Base-by-base conservation (phyloP, 1,140 invertebrate genomes). In the Penaeus japonicus region DNA sequence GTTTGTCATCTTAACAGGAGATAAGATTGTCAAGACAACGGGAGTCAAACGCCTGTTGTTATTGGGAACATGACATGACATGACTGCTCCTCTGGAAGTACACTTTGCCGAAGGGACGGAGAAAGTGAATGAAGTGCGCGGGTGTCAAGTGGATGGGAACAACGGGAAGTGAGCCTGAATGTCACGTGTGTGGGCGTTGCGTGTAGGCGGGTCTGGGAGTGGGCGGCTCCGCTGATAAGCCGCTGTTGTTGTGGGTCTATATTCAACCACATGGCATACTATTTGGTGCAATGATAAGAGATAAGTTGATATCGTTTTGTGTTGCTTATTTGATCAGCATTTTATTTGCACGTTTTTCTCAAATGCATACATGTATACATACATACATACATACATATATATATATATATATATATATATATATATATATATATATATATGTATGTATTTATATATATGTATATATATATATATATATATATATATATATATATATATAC, bases 121-220 rank as follows among this genome's bases (percentile, higher is more conserved):
- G 27, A 20, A 20, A 15, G 57, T 54, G 81, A 35, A 22, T 24
- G 32, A 57, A 27, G 81, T 4, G 24, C 35, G 30, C 17, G 81
- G 15, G n/a, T 30, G 57, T 18, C 47, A 12, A 30, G 24, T 82
- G 27, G 53, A 30, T 18, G 75, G 59, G 22, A 65, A 55, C 30
- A 55, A 59, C 47, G 70, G 17, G 70, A 39, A 30, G 84, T 47
- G 12, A 57, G 78, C 30, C 27, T 47, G 81, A 30, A 70, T 57
- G 65, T 86, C 84, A 86, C 84, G 84, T 86, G 84, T 86, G 84
- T 86, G 77, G 84, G 84, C 77, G 84, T 85, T 32, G 55, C 73
- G 54, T 79, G 84, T 78, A 75, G 84, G 84, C 84, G 84, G 84
- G 84, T 85, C 84, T 75, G 59, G 73, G 32, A 39, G 84, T 85